A percentile compares a stretch with the other conserved stretches of the same genome.
Evolutionary conservation across 2,797 vertebrate species (phyloP).

Genomic region (Apogon hyalosoma): DNA sequence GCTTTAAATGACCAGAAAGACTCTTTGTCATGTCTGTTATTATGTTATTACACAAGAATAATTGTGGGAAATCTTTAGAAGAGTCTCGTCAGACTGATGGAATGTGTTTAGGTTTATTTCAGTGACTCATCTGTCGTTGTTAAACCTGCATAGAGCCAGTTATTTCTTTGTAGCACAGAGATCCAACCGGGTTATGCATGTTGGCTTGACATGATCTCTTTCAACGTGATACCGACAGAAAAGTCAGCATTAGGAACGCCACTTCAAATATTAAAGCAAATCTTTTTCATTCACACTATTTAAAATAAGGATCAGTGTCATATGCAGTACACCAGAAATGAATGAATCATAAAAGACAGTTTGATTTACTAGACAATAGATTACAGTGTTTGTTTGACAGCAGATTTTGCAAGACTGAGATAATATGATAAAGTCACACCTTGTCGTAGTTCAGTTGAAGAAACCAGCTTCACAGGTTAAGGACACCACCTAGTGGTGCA

Average conservation of each 20-base stretch:
- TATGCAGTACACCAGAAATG: not conserved
- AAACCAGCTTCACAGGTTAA: not conserved
- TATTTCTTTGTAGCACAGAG: not conserved
- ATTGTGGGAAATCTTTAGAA: not conserved
- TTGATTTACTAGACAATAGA: not conserved
- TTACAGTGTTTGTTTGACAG: not conserved
- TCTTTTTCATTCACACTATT: not conserved
- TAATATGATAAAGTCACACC: not conserved
- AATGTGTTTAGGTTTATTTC: not conserved
- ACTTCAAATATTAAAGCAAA: no score
- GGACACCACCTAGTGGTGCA: conserved; percentile 26
- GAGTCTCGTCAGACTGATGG: not conserved
- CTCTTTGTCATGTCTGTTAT: conserved; percentile 5
- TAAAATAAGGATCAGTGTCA: not conserved
- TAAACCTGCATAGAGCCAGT: no score
- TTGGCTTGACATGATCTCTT: not conserved
- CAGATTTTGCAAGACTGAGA: not conserved
- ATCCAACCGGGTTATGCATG: no score
- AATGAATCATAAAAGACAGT: not conserved
- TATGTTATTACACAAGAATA: not conserved
- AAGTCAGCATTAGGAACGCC: no score
- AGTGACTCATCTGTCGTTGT: not conserved
- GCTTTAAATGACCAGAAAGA: conserved; percentile 4
- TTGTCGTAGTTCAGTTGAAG: not conserved
- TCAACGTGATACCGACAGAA: no score